Evolutionary conservation across 2,797 vertebrate species (phyloP).

Genomic region (Sibirionetta formosa): DNA sequence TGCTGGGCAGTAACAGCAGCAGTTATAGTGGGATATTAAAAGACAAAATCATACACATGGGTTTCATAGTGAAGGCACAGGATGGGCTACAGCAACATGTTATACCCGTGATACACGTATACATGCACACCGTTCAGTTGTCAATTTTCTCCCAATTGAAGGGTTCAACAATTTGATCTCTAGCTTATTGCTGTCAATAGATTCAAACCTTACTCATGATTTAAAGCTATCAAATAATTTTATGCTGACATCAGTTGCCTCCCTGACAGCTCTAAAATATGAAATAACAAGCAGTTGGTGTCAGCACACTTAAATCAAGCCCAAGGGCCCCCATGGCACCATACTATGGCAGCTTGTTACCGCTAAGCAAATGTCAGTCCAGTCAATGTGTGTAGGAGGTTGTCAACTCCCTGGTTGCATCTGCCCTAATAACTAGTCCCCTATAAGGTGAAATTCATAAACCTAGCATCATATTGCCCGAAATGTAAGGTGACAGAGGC

Average conservation of each 20-base stretch:
- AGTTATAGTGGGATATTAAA: neutral
- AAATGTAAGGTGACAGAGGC: constrained; percentile 51
- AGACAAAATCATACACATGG: neutral
- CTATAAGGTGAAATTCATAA: constrained; percentile 67
- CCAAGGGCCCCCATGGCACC: constrained; percentile 85
- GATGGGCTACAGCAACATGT: neutral
- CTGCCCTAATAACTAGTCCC: constrained; percentile 71
- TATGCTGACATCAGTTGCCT: constrained; percentile 88
- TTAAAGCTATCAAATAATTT: constrained; percentile 85
- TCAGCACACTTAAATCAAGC: constrained; percentile 89
- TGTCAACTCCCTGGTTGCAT: constrained; percentile 81
- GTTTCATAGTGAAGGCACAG: neutral
- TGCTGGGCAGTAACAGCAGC: neutral
- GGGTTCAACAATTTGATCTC: constrained; percentile 59
- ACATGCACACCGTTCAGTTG: neutral
- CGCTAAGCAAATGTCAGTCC: constrained; percentile 88
- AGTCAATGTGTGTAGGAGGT: constrained; percentile 75
- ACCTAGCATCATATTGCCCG: neutral
- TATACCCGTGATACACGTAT: neutral
- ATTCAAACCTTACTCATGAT: constrained; percentile 76
- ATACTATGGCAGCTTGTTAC: constrained; percentile 87
- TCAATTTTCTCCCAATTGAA: constrained; percentile 45
- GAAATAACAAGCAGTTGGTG: constrained; percentile 91
- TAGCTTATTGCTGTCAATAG: constrained; percentile 78
- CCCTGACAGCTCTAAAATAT: constrained; percentile 90